Evolutionary conservation across 2,888 invertebrate species (phyloP), one percentile per base, ranked within the genome.

Genomic region (Papilio gigon): DNA sequence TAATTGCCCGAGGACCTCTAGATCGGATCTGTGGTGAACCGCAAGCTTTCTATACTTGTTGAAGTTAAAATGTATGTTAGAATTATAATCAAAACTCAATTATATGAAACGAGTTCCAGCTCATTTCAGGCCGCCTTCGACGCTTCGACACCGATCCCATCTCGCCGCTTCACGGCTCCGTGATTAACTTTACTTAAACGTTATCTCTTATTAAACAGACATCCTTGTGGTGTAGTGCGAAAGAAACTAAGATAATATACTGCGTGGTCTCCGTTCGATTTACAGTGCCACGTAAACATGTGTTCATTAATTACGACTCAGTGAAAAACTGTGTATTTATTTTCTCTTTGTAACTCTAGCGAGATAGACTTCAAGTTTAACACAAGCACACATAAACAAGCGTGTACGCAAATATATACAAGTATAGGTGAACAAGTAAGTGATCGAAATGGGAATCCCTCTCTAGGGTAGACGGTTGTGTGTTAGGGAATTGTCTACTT

Each of bases 181-280:
- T 81, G 84, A 86, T 86, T 85, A 85, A 84, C 77, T 88, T 88
- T 89, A 89, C 90, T 90, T 89, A 89, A 90, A 89, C 79, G 82
- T 81, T 84, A 85, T 83, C 85, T 88, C 88, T 85, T 88, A 90
- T 90, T 90, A 88, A 87, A 82, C 27, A 56, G 53, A 56, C 30
- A 17, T 17, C 53, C n/a, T 9, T 17, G 17, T 50, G 5, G 50
- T 4, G 8, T 30, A 56, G 17, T 3, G 25, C 4, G 6, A 30
- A 30, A n/a, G 3, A 27, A n/a, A 30, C n/a, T 4, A 3, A 56
- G 1, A 27, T 56, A 27, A 2, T 25, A n/a, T 56, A 2, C n/a
- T 17, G n/a, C 53, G 30, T 30, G 53, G 8, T 9, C 17, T 17
- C 30, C 9, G n/a, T 56, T 30, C 30, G 53, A 30, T 30, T 56